A percentile compares a stretch with the other conserved stretches of the same genome.
Conservation (phyloP, 2,797 vertebrate species). For the Rallus crepitans region DNA sequence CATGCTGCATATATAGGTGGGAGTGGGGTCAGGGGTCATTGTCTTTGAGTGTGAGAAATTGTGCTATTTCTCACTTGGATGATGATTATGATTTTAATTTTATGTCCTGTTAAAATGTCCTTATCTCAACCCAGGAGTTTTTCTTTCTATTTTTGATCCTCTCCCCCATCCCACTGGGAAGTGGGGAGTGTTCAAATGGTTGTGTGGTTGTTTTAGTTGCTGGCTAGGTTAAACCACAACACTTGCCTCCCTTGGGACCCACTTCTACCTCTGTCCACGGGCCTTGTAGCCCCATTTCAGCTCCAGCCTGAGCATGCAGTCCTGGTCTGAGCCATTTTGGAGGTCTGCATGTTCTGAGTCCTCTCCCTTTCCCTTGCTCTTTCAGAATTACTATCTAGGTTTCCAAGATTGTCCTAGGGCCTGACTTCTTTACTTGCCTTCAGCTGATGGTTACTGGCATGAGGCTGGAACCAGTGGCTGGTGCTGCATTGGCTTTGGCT, state of each 20-base stretch:
- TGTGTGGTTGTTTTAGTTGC: too few relatives aligned
- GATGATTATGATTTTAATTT: too few relatives aligned
- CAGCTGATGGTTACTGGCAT: neutral
- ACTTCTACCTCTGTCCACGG: neutral
- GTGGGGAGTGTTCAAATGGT: too few relatives aligned
- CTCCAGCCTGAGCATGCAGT: neutral
- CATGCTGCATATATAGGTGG: too few relatives aligned
- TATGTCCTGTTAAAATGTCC: too few relatives aligned
- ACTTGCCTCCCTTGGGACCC: neutral
- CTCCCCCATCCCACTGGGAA: too few relatives aligned
- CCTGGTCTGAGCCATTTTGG: neutral
- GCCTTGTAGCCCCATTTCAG: neutral
- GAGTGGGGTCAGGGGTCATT: too few relatives aligned
- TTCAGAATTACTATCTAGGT: neutral
- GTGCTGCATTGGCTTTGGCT: neutral
- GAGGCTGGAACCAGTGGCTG: neutral
- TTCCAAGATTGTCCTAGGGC: neutral
- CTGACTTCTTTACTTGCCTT: neutral
- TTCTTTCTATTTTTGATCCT: too few relatives aligned
- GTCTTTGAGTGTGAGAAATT: too few relatives aligned
- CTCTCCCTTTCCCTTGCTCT: neutral
- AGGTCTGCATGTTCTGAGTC: neutral
- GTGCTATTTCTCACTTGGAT: too few relatives aligned
- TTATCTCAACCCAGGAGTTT: too few relatives aligned
- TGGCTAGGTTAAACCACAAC: too few relatives aligned